Conservation (phyloP, 2,113 vertebrate species). For the Boleophthalmus pectinirostris region DNA sequence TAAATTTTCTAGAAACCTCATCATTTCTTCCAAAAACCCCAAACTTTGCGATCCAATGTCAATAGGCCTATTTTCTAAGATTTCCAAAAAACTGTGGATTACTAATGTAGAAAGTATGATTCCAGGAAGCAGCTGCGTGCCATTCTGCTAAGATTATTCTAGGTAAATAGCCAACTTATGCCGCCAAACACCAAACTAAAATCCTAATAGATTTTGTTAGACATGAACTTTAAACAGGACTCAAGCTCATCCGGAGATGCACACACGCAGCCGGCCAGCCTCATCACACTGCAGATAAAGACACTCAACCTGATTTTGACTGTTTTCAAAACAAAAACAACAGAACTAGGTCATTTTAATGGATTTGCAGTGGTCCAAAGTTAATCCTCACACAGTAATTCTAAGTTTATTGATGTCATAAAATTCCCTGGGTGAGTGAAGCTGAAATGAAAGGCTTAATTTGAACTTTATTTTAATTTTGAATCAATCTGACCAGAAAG, state of each 20-base stretch:
- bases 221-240: slow-evolving; percentile 15
- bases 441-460: no score
- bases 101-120: slow-evolving; percentile 4
- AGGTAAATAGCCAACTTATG: slow-evolving; percentile 4
- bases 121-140: not conserved
- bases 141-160: not conserved
- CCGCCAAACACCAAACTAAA: not conserved
- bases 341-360: no score
- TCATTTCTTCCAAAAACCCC: not conserved
- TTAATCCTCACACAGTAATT: no score
- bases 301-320: not conserved
- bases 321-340: no score
- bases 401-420: no score
- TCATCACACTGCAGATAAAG: slow-evolving; percentile 12
- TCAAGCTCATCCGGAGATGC: slow-evolving; percentile 6
- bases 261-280: not conserved
- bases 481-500: no score
- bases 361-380: no score
- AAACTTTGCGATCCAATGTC: not conserved
- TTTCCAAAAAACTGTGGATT: not conserved
- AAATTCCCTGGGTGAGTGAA: no score
- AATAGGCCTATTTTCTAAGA: not conserved
- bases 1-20: not conserved
- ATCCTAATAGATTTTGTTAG: slow-evolving; percentile 19
- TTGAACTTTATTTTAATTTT: no score